Conservation (phyloP, 2,797 vertebrate species). For the Pygocentrus nattereri region DNA sequence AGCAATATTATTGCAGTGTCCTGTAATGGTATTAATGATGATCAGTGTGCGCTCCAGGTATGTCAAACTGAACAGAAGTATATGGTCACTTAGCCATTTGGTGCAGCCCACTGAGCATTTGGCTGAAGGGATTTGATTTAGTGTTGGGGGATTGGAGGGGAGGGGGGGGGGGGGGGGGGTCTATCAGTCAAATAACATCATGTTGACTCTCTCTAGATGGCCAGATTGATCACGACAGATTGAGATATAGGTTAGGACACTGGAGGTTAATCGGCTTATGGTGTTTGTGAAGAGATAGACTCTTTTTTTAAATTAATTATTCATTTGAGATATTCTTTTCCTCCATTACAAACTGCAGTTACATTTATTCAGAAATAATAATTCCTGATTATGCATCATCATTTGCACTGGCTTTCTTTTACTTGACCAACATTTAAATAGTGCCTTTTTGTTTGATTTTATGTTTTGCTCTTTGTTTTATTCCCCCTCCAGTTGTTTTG, state of each 20-base stretch:
- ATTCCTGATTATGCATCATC: neutral
- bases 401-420: no score
- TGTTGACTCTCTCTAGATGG: conserved; percentile 58
- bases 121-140: neutral
- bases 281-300: conserved; percentile 11
- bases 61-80: conserved; percentile 21
- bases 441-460: no score
- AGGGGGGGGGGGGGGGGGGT: neutral
- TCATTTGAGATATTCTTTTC: neutral
- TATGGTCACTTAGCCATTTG: conserved; percentile 49
- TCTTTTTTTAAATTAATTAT: conserved; percentile 7
- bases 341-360: neutral
- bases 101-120: neutral
- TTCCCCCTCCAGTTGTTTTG: no score
- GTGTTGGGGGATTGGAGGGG: no score
- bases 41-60: conserved; percentile 18
- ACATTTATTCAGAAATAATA: neutral
- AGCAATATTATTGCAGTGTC: conserved; percentile 9
- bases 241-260: conserved; percentile 70
- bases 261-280: conserved; percentile 61
- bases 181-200: conserved; percentile 52
- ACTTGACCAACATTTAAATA: no score
- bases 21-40: neutral
- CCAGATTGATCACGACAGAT: conserved; percentile 68
- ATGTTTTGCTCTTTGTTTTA: no score